Evolutionary conservation across 2,888 invertebrate genomes (phyloP), one percentile per base, ranked within the genome.

Genomic region (Abrostola triplasia): DNA sequence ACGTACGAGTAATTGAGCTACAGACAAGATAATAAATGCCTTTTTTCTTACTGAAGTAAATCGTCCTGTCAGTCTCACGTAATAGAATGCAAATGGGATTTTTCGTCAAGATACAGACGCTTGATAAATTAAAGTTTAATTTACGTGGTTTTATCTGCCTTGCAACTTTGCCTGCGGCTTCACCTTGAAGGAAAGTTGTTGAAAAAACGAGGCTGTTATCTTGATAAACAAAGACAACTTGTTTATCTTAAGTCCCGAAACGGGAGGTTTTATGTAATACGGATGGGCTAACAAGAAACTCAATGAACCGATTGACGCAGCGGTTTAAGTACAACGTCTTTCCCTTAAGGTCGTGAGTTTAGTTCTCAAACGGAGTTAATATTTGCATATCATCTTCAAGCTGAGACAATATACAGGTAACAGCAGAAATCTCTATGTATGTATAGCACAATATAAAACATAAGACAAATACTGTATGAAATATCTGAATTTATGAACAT

Each of bases 61-160:
- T 84, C 75, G 77, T 57, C 73, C 78, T 81, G 81, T 81, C 86
- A 83, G 78, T 84, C 82, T 70, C 74, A 72, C 73, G 77, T 79
- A 81, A 84, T 81, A 75, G 81, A 84, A 83, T 82, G 80, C 80
- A 83, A 85, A 81, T 79, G 82, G 77, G 77, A 67, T 81, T 79
- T 73, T 76, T 83, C 71, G 59, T 71, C 70, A 65, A 78, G 72
- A 77, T 76, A 76, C 67, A 73, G 70, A 75, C 76, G 70, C 49
- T 76, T 71, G 79, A 79, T 79, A 76, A 76, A 77, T 77, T 73
- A 73, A 78, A 70, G 65, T 76, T 76, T 76, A 72, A 76, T 76
- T 76, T 68, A 69, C 62, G 64, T 69, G 49, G 49, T 65, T 76
- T 63, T 67, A 64, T 59, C 63, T 61, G 50, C 52, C 54, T 48